These are phyloP conservation scores for Stenurella melanura DNA, from an alignment of 2,888 invertebrate genomes.

Conservation along the genomic window DNA sequence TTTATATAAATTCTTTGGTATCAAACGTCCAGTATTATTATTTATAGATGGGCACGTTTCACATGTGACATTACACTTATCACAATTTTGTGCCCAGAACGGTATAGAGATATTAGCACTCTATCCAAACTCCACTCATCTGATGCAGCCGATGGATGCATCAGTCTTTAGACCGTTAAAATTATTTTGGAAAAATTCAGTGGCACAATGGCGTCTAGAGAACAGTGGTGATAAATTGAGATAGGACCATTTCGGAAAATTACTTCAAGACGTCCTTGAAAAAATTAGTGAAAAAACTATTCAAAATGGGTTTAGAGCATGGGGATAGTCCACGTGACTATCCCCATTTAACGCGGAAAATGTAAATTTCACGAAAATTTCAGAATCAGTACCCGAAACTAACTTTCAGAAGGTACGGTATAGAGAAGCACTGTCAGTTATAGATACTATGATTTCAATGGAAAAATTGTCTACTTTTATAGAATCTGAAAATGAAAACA, in stretches of 20 bases:
- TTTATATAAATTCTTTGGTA: too few relatives aligned
- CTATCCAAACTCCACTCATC: conserved; percentile 50
- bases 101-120: conserved; percentile 48
- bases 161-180: conserved; percentile 47
- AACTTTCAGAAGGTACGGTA: too few relatives aligned
- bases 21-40: not conserved
- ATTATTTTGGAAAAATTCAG: conserved; percentile 52
- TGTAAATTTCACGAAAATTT: conserved; percentile 27
- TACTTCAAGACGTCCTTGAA: conserved; percentile 28
- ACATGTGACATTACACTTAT: conserved; percentile 13
- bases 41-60: conserved; percentile 21
- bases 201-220: conserved; percentile 33
- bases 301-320: conserved; percentile 41
- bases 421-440: too few relatives aligned
- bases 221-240: conserved; percentile 34
- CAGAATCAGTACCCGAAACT: too few relatives aligned
- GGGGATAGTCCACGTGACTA: too few relatives aligned
- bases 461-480: too few relatives aligned
- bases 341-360: conserved; percentile 38
- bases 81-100: conserved; percentile 24
- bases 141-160: conserved; percentile 49
- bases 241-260: conserved; percentile 36
- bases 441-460: too few relatives aligned
- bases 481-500: not conserved
- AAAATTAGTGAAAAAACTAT: conserved; percentile 30